Evolutionary conservation across 2,888 invertebrate species (phyloP).

Genomic region (Syritta pipiens): DNA sequence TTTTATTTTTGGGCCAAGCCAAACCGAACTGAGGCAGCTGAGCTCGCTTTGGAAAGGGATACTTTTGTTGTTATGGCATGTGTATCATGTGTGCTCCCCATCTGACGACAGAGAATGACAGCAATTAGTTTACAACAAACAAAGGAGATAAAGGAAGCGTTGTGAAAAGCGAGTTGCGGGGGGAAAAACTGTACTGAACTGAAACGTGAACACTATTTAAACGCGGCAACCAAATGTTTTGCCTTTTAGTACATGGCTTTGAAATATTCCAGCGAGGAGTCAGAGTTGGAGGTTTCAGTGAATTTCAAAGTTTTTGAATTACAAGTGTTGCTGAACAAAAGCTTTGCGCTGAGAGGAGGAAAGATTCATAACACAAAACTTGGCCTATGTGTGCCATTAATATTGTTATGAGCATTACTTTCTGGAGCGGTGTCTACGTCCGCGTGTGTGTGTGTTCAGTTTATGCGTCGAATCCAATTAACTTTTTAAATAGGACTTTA

Average conservation of each 20-base stretch:
- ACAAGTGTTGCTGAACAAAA: constrained; percentile 24
- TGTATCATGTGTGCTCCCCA: constrained; percentile 43
- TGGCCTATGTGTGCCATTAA: constrained; percentile 21
- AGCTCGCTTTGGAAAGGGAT: constrained; percentile 24
- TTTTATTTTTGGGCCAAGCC: constrained; percentile 35
- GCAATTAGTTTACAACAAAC: constrained; percentile 67
- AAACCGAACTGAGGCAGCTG: constrained; percentile 1
- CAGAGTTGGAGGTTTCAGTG: background rate
- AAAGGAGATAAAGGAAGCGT: constrained; percentile 31
- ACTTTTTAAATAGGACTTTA: constrained; percentile 11
- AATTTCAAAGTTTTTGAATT: constrained; percentile 19
- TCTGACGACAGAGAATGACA: constrained; percentile 61
- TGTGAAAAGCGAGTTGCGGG: background rate
- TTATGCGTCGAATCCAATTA: constrained; percentile 32
- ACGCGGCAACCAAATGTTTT: constrained; percentile 22
- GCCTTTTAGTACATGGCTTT: constrained; percentile 28
- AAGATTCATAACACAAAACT: constrained; percentile 30
- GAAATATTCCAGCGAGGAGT: constrained; percentile 2
- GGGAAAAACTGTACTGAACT: no score
- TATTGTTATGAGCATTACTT: constrained; percentile 15
- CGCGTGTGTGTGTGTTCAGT: background rate
- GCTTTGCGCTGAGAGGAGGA: background rate
- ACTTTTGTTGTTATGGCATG: constrained; percentile 51
- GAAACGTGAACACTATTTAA: constrained; percentile 21
- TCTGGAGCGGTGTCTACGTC: constrained; percentile 14